Conservation (phyloP, 1,140 invertebrate genomes). For the Frieseomelitta varia region DNA sequence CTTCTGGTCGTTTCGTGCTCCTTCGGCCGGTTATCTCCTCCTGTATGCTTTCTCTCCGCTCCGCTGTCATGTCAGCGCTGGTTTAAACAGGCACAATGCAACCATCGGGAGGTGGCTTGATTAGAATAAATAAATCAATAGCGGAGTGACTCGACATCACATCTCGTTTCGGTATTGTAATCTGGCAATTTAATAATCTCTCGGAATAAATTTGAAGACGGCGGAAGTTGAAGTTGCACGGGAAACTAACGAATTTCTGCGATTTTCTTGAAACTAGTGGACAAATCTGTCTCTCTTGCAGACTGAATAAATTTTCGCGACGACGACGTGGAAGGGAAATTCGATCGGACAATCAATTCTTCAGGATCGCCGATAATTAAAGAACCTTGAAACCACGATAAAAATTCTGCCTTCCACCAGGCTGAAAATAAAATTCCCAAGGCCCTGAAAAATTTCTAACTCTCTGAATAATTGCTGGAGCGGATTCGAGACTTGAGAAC, state of each 20-base stretch:
- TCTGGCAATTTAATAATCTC: no score
- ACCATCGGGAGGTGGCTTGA: no score
- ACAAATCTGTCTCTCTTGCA: no score
- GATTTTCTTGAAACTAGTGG: no score
- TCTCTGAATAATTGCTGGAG: neutral
- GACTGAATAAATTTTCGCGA: neutral
- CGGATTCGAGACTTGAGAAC: neutral
- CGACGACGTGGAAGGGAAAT: neutral
- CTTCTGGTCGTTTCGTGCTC: slow-evolving; percentile 30
- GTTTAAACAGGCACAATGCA: neutral
- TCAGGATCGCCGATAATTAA: neutral
- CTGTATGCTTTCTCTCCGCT: neutral
- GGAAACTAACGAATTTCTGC: no score
- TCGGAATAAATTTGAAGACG: no score
- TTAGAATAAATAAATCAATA: neutral
- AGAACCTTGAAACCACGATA: no score
- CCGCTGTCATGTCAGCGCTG: neutral
- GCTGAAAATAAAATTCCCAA: no score
- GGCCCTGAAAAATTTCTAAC: no score
- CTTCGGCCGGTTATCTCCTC: slow-evolving; percentile 13
- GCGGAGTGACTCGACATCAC: neutral
- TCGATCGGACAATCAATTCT: neutral
- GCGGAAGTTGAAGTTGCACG: no score
- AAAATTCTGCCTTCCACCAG: no score
- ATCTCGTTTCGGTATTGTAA: no score